A percentile compares a stretch with the other conserved stretches of the same genome.
Evolutionary conservation across 2,888 invertebrate genomes (phyloP).

Genomic region (Cryptocephalus primarius): DNA sequence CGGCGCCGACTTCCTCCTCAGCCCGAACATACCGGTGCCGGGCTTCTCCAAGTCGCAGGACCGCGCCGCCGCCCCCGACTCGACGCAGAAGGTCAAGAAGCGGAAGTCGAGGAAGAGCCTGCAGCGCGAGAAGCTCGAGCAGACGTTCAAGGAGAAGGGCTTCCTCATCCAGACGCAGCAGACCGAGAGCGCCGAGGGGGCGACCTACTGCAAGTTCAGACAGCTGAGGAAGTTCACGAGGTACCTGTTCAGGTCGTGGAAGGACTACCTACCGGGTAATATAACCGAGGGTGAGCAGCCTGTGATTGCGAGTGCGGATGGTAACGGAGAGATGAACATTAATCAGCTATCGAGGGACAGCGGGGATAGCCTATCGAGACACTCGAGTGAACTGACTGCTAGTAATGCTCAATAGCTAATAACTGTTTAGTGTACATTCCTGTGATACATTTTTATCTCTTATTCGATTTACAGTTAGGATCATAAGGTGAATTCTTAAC

Average conservation of each 20-base stretch:
- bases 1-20: constrained; percentile 29
- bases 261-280: constrained; percentile 75
- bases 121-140: constrained; percentile 78
- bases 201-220: constrained; percentile 87
- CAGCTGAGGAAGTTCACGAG: constrained; percentile 84
- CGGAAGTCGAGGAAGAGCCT: constrained; percentile 72
- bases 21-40: constrained; percentile 26
- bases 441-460: constrained; percentile 3
- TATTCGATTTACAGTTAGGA: constrained; percentile 6
- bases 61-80: not conserved
- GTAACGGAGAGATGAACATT: constrained; percentile 7
- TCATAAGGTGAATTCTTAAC: not conserved
- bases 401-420: constrained; percentile 6
- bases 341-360: constrained; percentile 12
- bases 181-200: constrained; percentile 83
- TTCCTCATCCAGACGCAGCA: constrained; percentile 90
- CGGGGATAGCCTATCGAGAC: constrained; percentile 17
- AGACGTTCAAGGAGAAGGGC: constrained; percentile 87
- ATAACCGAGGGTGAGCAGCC: constrained; percentile 29
- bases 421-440: constrained; percentile 1
- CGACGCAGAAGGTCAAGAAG: constrained; percentile 39
- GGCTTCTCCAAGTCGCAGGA: constrained; percentile 19
- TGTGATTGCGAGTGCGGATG: constrained; percentile 9
- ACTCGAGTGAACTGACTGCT: constrained; percentile 20
- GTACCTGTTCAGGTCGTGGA: constrained; percentile 86